Conservation (phyloP, 2,113 vertebrate genomes). For the Spea multiplicata region DNA sequence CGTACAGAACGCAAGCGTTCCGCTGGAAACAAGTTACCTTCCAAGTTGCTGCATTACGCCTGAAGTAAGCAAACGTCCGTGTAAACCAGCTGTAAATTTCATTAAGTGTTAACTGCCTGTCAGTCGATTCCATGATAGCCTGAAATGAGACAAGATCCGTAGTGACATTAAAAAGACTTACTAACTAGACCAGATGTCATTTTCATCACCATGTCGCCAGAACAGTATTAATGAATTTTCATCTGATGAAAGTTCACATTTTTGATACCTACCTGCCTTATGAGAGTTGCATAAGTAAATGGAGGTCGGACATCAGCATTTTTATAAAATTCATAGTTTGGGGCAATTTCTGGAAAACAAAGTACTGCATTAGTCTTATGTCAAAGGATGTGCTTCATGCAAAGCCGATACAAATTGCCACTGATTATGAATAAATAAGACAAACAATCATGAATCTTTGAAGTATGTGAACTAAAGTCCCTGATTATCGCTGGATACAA, state of each 20-base stretch:
- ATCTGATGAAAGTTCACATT: conserved; percentile 92
- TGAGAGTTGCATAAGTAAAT: conserved; percentile 99
- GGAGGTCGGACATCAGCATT: conserved; percentile 99
- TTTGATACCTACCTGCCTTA: conserved; percentile 97
- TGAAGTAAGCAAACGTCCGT: conserved; percentile 98
- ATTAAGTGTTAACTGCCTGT: conserved; percentile 99
- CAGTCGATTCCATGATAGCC: conserved; percentile 98
- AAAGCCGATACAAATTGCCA: not conserved
- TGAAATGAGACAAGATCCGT: conserved; percentile 87
- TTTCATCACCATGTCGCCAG: conserved; percentile 72
- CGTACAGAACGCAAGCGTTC: conserved; percentile 55
- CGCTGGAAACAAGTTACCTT: conserved; percentile 80
- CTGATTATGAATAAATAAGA: not conserved
- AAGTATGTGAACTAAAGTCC: not conserved
- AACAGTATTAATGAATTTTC: conserved; percentile 85
- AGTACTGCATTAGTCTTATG: not conserved
- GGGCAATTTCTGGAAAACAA: conserved; percentile 86
- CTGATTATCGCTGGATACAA: too few relatives aligned
- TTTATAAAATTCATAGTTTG: conserved; percentile 99
- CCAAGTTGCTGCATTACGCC: conserved; percentile 98
- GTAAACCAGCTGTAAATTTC: conserved; percentile 99
- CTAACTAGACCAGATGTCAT: conserved; percentile 77
- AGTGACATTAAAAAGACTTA: conserved; percentile 87
- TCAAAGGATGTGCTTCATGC: not conserved
- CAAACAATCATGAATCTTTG: not conserved